Conservation (phyloP, 2,797 vertebrate genomes). For the Smutsia gigantea region DNA sequence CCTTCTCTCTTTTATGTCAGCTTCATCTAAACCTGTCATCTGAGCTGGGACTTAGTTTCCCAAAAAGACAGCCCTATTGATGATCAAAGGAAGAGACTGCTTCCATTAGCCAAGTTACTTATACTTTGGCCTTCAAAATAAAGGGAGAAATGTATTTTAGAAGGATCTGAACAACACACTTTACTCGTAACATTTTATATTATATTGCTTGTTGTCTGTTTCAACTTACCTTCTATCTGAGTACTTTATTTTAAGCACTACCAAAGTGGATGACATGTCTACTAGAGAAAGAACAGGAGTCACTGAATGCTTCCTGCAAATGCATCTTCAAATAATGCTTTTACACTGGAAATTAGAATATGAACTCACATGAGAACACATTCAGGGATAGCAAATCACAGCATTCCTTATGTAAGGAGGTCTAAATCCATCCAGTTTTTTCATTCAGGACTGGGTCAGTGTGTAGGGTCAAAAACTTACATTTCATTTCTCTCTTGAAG, state of each 20-base stretch:
- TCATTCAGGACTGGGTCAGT: background rate
- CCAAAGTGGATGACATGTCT: conserved; percentile 96
- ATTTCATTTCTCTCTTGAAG: conserved; percentile 40
- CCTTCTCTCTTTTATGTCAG: conserved; percentile 86
- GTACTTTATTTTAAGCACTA: conserved; percentile 96
- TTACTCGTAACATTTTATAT: conserved; percentile 96
- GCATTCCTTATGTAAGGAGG: background rate
- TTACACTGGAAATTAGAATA: conserved; percentile 92
- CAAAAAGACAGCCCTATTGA: conserved; percentile 86
- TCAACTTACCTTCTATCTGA: conserved; percentile 91
- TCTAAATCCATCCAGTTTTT: background rate
- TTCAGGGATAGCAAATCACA: conserved; percentile 70
- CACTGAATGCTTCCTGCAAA: conserved; percentile 88
- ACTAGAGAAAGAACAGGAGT: conserved; percentile 88
- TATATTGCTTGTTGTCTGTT: conserved; percentile 94
- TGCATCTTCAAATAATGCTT: conserved; percentile 90
- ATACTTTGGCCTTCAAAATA: conserved; percentile 94
- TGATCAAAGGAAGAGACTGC: conserved; percentile 97
- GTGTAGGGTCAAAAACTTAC: background rate
- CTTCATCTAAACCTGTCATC: conserved; percentile 85
- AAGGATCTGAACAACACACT: conserved; percentile 96
- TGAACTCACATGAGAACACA: conserved; percentile 87
- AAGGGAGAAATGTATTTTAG: conserved; percentile 93
- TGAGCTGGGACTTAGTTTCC: conserved; percentile 85
- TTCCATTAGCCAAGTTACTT: conserved; percentile 96